These are phyloP conservation scores for Andrena hattorfiana DNA, from an alignment of 2,888 invertebrate species.

Conservation along the genomic window DNA sequence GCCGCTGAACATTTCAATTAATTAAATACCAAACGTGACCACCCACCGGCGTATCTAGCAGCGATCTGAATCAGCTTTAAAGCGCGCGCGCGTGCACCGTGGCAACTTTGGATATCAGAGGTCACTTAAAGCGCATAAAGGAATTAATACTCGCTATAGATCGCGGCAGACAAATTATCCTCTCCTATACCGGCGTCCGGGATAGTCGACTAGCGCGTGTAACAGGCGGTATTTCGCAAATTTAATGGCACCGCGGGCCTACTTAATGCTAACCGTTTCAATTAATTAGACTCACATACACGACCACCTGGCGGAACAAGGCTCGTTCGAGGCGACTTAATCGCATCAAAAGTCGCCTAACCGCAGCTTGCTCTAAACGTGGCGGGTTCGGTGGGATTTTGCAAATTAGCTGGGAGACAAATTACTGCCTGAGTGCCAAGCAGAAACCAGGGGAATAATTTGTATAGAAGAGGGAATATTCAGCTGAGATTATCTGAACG, in stretches of 20 bases:
- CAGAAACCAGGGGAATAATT: too few relatives aligned
- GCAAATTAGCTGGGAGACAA: conserved; percentile 1
- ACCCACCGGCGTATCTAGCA: conserved; percentile 59
- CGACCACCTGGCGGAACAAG: not conserved
- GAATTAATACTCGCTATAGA: conserved; percentile 36
- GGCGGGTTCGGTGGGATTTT: not conserved
- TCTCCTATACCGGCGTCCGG: conserved; percentile 5
- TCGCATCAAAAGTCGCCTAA: conserved; percentile 1
- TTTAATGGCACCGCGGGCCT: conserved; percentile 32
- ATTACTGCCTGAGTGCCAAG: not conserved
- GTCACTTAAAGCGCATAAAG: conserved; percentile 46
- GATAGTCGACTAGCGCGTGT: conserved; percentile 27
- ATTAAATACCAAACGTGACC: conserved; percentile 63
- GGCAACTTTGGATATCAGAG: conserved; percentile 44
- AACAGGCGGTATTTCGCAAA: conserved; percentile 39
- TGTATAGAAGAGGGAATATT: too few relatives aligned
- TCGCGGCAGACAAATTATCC: conserved; percentile 49
- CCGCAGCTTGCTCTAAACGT: not conserved
- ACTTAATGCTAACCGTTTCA: conserved; percentile 24
- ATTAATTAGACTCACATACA: conserved; percentile 34
- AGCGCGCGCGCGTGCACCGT: not conserved
- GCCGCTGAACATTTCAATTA: conserved; percentile 62
- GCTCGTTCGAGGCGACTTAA: conserved; percentile 10
- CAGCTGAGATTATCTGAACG: too few relatives aligned
- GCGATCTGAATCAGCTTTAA: conserved; percentile 50